These are phyloP conservation scores for Hermaeophaga mercurialis DNA, from an alignment of 2,888 invertebrate genomes.

Conservation along the genomic window DNA sequence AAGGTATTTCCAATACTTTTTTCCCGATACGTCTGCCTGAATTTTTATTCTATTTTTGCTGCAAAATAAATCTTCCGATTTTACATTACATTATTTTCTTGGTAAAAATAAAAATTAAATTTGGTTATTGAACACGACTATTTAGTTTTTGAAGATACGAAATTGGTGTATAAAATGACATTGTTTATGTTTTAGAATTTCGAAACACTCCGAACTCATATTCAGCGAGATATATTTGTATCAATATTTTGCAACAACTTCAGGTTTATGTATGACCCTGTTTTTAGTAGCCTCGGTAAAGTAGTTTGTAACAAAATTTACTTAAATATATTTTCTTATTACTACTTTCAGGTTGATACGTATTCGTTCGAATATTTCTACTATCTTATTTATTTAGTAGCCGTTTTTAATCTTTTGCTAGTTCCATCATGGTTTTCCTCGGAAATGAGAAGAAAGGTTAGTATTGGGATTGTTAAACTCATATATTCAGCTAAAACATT, in stretches of 20 bases:
- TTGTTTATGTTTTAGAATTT: conserved; percentile 31
- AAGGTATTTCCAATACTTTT: too few species aligned
- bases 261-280: conserved; percentile 35
- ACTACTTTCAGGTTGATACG: conserved; percentile 6
- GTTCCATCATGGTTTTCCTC: conserved; percentile 37
- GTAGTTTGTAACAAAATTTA: neutral
- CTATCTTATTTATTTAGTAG: conserved; percentile 23
- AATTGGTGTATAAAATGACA: too few species aligned
- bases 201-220: conserved; percentile 23
- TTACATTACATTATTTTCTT: too few species aligned
- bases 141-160: too few species aligned
- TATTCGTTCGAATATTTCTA: conserved; percentile 31
- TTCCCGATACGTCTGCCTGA: too few species aligned
- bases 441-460: too few species aligned
- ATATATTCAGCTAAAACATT: too few species aligned
- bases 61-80: too few species aligned
- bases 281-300: conserved; percentile 37
- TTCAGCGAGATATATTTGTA: conserved; percentile 36
- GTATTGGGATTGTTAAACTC: too few species aligned
- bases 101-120: too few species aligned
- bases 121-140: too few species aligned
- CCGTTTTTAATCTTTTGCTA: conserved; percentile 26
- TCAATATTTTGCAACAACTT: conserved; percentile 32
- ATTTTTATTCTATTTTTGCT: too few species aligned
- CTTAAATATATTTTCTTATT: neutral